Base-by-base conservation (phyloP, 2,797 vertebrate genomes). In the Sandelia bainsii region DNA sequence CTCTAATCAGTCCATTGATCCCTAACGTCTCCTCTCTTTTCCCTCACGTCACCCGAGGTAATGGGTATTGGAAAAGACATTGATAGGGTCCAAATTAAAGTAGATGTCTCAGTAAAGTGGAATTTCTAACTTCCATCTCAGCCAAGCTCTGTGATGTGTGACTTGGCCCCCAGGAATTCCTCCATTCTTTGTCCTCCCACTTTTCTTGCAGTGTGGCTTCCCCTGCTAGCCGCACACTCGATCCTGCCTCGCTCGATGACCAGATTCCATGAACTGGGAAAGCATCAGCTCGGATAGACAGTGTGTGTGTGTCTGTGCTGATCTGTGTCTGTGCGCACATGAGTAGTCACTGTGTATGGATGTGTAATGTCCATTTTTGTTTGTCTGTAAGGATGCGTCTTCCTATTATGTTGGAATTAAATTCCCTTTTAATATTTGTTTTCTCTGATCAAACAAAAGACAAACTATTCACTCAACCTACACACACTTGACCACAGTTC, bases 31-130 rank as follows among this genome's bases (percentile, higher is more conserved):
- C 65, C 37, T 25, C 46, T 20, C 34, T 46, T 10, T 0, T 25
- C 70, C 67, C 68, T 56, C 0, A 8, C 59, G 52, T 69, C 82
- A 5, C 1, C 12, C 16, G 1, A 27, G 61, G 54, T 80, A 61
- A 83, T 72, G 51, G 50, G 3, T 69, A 61, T 82, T 63, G 71
- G 67, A 34, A 20, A 56, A 77, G 66, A 60, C 82, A 62, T 68
- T 69, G 69, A 82, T 66, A 63, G 65, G 58, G 4, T 75, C 69
- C 44, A 66, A 79, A 86, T 85, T 70, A 80, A 72, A 67, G 73
- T 60, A 52, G 77, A 79, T 74, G 72, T 77, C 67, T 81, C 22
- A 50, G 37, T 61, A 20, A 83, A 77, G 69, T 76, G 68, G 71
- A 66, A 63, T 74, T 63, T 79, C 48, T 69, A 37, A 25, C 54